Evolutionary conservation across 2,888 invertebrate genomes (phyloP).

Genomic region (Pycnomerus fuliginosus): DNA sequence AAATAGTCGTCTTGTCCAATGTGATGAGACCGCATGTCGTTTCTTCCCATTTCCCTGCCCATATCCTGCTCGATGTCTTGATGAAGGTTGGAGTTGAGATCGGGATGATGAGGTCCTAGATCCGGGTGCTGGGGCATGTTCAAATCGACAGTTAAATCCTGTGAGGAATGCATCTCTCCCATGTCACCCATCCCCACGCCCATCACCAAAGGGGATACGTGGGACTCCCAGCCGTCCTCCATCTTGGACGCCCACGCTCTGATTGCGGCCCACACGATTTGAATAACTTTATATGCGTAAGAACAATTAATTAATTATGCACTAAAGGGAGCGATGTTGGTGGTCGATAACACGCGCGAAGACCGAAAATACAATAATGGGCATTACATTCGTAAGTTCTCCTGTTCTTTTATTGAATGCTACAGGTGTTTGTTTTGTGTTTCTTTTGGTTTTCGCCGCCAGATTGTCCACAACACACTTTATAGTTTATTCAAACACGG

Average conservation of each 20-base stretch:
- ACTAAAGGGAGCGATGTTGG: slow-evolving; percentile 29
- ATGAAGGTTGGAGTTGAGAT: slow-evolving; percentile 37
- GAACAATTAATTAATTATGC: slow-evolving; percentile 34
- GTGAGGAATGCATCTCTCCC: slow-evolving; percentile 40
- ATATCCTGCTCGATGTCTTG: slow-evolving; percentile 46
- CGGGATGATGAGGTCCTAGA: too few species aligned
- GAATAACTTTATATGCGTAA: slow-evolving; percentile 30
- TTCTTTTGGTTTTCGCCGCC: slow-evolving; percentile 2
- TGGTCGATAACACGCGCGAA: slow-evolving; percentile 29
- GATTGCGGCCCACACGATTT: slow-evolving; percentile 34
- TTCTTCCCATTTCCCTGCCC: slow-evolving; percentile 29
- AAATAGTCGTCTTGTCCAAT: slow-evolving; percentile 39
- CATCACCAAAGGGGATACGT: slow-evolving; percentile 53
- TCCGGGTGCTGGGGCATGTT: slow-evolving; percentile 26
- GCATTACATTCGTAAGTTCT: slow-evolving; percentile 18
- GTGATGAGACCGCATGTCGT: slow-evolving; percentile 36
- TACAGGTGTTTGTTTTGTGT: slow-evolving; percentile 26
- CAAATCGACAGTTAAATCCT: slow-evolving; percentile 8
- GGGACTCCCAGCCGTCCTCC: slow-evolving; percentile 54
- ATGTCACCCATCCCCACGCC: slow-evolving; percentile 49
- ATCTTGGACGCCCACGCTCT: slow-evolving; percentile 44
- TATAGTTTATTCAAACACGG: slow-evolving; percentile 8
- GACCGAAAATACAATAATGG: slow-evolving; percentile 13
- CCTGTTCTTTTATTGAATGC: slow-evolving; percentile 13
- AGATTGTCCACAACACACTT: slow-evolving; percentile 2